phyloP scores from a whole-genome alignment of 2,113 vertebrate genomes.

The Gallinago undulata region DNA sequence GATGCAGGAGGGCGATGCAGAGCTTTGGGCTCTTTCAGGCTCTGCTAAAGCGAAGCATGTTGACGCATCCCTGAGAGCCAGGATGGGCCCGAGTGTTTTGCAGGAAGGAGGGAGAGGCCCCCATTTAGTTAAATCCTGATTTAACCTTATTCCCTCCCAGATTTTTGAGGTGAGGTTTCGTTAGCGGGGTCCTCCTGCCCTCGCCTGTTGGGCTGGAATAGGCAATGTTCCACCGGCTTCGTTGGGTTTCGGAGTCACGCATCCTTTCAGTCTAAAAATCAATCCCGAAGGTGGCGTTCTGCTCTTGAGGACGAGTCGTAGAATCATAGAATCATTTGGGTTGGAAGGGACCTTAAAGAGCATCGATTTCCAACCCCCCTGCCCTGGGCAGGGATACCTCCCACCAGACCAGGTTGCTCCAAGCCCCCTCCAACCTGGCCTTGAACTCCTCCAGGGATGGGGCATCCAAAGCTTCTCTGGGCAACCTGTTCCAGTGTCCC shows the following conservation, averaged over 20 bases:
- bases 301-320: not conserved
- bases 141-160: not conserved
- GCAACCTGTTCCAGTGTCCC: too few species aligned
- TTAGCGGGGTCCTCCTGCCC: not conserved
- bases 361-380: too few species aligned
- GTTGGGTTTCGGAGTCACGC: not conserved
- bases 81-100: not conserved
- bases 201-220: not conserved
- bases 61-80: not conserved
- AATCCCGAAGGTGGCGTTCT: not conserved
- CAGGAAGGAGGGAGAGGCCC: too few species aligned
- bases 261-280: slow-evolving; percentile 27
- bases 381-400: too few species aligned
- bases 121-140: not conserved
- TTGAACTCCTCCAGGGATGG: too few species aligned
- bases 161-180: not conserved
- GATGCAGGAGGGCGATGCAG: not conserved
- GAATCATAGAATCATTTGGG: too few species aligned
- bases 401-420: too few species aligned
- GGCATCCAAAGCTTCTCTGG: too few species aligned
- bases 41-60: not conserved
- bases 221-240: not conserved
- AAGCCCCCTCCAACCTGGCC: too few species aligned
- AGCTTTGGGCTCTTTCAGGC: not conserved
- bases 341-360: too few species aligned